Conservation (phyloP, 2,113 vertebrate genomes). For the Carettochelys insculpta region DNA sequence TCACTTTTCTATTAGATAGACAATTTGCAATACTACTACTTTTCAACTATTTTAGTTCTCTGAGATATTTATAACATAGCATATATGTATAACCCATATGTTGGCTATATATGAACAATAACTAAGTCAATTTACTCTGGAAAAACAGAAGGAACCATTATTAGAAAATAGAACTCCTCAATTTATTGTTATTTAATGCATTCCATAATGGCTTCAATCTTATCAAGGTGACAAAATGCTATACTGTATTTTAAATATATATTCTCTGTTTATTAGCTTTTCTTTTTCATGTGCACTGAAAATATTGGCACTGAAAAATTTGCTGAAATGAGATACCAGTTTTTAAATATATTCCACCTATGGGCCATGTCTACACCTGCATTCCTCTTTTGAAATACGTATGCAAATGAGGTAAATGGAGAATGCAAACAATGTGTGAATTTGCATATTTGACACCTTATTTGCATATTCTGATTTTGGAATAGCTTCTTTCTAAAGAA, state of each 20-base stretch:
- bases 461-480: no score
- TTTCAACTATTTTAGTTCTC: no score
- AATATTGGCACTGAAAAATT: neutral
- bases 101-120: neutral
- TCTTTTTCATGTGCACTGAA: neutral
- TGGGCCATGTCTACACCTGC: no score
- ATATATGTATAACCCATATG: neutral
- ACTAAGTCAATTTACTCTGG: neutral
- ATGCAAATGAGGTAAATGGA: no score
- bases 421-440: no score
- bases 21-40: neutral
- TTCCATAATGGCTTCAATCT: neutral
- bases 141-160: neutral
- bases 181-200: neutral
- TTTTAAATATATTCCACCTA: neutral
- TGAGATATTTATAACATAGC: no score
- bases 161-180: neutral
- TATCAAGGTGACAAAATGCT: neutral
- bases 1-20: conserved; percentile 17
- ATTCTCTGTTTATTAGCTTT: neutral
- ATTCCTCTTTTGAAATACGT: no score
- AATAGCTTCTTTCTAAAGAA: no score
- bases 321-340: neutral
- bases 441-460: no score
- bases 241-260: neutral